Base-by-base conservation (phyloP, 2,797 vertebrate genomes). In the Myotis myotis region DNA sequence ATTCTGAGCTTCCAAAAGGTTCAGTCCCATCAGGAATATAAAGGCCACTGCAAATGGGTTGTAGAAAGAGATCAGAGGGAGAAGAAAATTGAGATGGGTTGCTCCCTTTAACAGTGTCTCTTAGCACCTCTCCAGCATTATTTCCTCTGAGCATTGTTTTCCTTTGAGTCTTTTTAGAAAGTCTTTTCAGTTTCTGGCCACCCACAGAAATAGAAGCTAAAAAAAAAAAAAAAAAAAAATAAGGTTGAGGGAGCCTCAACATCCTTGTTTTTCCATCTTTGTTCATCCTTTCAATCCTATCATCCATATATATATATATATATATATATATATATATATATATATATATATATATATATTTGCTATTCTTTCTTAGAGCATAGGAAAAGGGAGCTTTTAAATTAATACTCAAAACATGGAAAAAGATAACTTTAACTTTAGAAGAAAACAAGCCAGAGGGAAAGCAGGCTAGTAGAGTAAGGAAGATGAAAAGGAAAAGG, bases 331-430 rank as follows among this genome's bases (percentile, higher is more conserved):
- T 36, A 36, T 36, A 36, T 36, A 36, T 36, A 36, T 36, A 36
- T 36, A 36, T 36, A 36, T 36, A 36, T 36, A 36, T 36, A 36
- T 36, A 36, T 36, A 36, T 36, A 36, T 36, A 36, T 36, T 30
- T 68, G 64, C 15, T 47, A 6, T 51, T 72, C 15, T 90, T 7
- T 87, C 44, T 87, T 79, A 94, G 72, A 88, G 28, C 23, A 38
- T 72, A 85, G 12, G 23, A 87, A 87, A 90, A 70, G 44, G 22
- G n/a, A 71, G 6, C 30, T 92, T 94, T 94, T 55, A 78, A 89
- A 85, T 62, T 68, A 62, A 28, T 60, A 71, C 25, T 75, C 4
- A 94, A 87, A 81, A 49, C 36, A 25, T 49, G 28, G 41, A 38
- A 22, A 47, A 79, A 60, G 47, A 49, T 7, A 89, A 66, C 25